Evolutionary conservation across 92 coral and sea anemone genomes (phyloP).

Genomic region (Phenganax marumi): DNA sequence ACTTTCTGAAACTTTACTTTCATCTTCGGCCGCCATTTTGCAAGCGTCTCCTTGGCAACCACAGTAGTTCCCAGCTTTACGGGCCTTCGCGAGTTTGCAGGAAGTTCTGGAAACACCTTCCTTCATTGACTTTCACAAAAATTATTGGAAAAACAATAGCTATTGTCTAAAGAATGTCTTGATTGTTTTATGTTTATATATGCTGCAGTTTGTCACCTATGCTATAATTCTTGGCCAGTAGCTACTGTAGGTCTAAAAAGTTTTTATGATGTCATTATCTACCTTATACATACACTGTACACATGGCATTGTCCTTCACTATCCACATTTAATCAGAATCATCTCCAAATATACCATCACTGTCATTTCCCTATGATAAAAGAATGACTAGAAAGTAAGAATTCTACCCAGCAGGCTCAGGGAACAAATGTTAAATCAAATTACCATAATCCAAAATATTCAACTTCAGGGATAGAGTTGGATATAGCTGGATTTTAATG

Average conservation of each 20-base stretch:
- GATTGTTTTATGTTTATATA: no score
- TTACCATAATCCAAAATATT: not conserved
- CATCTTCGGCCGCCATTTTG: constrained; percentile 73
- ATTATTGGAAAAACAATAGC: not conserved
- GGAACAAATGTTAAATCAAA: not conserved
- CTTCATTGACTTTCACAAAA: no score
- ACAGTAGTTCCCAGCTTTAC: not conserved
- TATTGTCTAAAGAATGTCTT: no score
- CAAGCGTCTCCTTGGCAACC: constrained; percentile 73
- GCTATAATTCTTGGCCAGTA: no score
- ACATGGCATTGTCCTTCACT: not conserved
- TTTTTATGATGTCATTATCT: no score
- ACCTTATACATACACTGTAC: no score
- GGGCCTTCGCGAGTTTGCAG: not conserved
- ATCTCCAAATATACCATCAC: constrained; percentile 41
- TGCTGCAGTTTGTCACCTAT: no score
- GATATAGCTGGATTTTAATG: no score
- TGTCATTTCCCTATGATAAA: constrained; percentile 20
- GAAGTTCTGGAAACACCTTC: not conserved
- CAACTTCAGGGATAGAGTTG: no score
- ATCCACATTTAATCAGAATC: constrained; percentile 37
- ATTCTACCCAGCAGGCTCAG: not conserved
- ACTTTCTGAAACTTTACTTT: constrained; percentile 28
- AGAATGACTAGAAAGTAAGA: not conserved
- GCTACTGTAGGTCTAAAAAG: no score